Base-by-base conservation (phyloP, 2,113 vertebrate species). In the Sinocyclocheilus anshuiensis region DNA sequence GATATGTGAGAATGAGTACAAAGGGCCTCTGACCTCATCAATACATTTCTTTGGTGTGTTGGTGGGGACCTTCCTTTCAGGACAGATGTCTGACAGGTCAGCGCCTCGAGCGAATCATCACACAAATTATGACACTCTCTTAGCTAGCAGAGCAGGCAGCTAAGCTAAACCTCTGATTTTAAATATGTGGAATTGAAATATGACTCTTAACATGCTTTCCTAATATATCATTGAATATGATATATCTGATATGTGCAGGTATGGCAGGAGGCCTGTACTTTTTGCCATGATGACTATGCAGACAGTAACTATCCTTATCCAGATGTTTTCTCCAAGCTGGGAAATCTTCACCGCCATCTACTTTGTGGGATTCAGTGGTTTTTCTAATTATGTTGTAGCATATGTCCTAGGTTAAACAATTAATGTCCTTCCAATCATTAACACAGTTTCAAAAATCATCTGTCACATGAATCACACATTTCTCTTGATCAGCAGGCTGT, bases 331-430 rank as follows among this genome's bases (percentile, higher is more conserved):
- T 1, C 94, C 92, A 9, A 97, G 79, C 93, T 98, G 95, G 93
- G 96, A 97, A 90, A 93, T 96, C 93, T 98, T 97, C 89, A 89
- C 92, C 0, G 48, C 95, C 22, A 91, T 96, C 39, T 97, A 95
- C 89, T 89, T 97, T 8, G 95, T 94, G 0, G 97, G 97, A 84
- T 93, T 96, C 88, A 97, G 97, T 15, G 95, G 95, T 88, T 96
- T 95, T 81, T 98, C 97, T 65, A 98, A 98, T 93, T 97, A 96
- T 22, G 95, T 96, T 89, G 93, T 96, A 86, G 97, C 96, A 0
- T 98, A 96, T 94, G 96, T 98, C 87, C 92, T 98, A 42, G 97
- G 97, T 98, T 18, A 71, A 71, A 9, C 1, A 1, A 33, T 18
- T 16, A 7, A 33, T 69, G 22, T 22, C 6, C 20, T 59, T 33